Evolutionary conservation across 2,888 invertebrate genomes (phyloP).

Genomic region (Ectropis crepuscularia): DNA sequence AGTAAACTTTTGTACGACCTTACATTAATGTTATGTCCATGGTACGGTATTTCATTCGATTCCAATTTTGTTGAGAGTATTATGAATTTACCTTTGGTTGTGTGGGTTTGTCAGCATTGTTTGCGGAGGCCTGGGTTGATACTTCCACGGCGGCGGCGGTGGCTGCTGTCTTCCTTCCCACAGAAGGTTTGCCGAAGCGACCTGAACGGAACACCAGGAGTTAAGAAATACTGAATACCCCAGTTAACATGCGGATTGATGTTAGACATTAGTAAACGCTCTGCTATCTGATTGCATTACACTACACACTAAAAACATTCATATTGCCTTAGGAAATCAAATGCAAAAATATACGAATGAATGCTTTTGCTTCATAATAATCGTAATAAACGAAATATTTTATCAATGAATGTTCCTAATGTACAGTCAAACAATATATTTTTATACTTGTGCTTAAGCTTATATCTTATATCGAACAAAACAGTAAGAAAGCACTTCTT

Average conservation of each 20-base stretch:
- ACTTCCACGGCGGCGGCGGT: constrained; percentile 48
- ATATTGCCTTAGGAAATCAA: too few species aligned
- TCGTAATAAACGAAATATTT: too few species aligned
- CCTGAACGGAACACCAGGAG: constrained; percentile 56
- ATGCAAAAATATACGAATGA: too few species aligned
- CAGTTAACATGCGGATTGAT: too few species aligned
- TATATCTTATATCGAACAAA: not conserved
- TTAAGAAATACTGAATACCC: constrained; percentile 9
- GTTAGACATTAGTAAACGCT: not conserved
- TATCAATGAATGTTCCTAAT: too few species aligned
- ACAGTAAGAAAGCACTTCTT: not conserved
- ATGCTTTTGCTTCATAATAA: too few species aligned
- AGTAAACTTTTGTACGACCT: too few species aligned
- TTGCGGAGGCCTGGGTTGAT: constrained; percentile 60
- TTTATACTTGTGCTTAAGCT: too few species aligned
- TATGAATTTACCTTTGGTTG: constrained; percentile 67
- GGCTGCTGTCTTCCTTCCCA: constrained; percentile 65
- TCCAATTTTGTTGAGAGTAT: not conserved
- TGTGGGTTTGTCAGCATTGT: constrained; percentile 65
- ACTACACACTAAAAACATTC: not conserved
- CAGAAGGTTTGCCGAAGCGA: constrained; percentile 76
- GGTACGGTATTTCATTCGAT: not conserved
- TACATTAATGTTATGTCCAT: not conserved
- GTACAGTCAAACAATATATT: too few species aligned
- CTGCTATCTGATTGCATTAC: not conserved